Conservation (phyloP, 2,888 invertebrate species). For the Pachliopta kotzebuea region DNA sequence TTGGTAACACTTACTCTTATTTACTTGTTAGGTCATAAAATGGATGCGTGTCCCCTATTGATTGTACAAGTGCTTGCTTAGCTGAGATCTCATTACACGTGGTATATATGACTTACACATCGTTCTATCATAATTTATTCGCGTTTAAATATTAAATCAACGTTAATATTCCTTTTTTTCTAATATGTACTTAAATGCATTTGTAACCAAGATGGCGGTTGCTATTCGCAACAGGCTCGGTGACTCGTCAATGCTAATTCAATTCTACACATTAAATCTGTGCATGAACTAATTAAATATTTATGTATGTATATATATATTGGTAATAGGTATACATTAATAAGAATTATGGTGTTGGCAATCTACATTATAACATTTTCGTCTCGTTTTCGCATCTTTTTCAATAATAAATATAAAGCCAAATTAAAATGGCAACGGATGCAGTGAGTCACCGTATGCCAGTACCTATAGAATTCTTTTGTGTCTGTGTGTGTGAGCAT, state of each 20-base stretch:
- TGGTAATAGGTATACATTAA: constrained; percentile 24
- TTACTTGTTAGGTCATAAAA: constrained; percentile 68
- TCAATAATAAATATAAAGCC: constrained; percentile 44
- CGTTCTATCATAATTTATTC: constrained; percentile 35
- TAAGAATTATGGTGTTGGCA: constrained; percentile 33
- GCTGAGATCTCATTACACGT: constrained; percentile 59
- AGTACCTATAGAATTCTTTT: constrained; percentile 36
- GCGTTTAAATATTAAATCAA: constrained; percentile 30
- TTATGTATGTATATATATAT: constrained; percentile 21
- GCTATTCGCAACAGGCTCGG: constrained; percentile 23
- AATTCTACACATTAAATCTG: constrained; percentile 31
- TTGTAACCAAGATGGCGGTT: constrained; percentile 53
- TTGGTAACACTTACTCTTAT: constrained; percentile 80
- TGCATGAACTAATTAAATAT: constrained; percentile 39
- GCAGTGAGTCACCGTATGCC: constrained; percentile 41
- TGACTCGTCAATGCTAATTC: constrained; percentile 25
- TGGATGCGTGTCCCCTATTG: constrained; percentile 68
- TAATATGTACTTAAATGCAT: constrained; percentile 22
- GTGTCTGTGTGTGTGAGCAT: constrained; percentile 69
- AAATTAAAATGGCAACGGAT: constrained; percentile 43
- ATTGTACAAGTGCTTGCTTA: constrained; percentile 69
- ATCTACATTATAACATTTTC: constrained; percentile 19
- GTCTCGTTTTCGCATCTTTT: constrained; percentile 14
- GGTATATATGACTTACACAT: constrained; percentile 58
- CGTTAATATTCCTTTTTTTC: constrained; percentile 27